A percentile compares a stretch with the other conserved stretches of the same genome.
Evolutionary conservation across 2,113 vertebrate genomes (phyloP).

Genomic region (Halcyon senegalensis): DNA sequence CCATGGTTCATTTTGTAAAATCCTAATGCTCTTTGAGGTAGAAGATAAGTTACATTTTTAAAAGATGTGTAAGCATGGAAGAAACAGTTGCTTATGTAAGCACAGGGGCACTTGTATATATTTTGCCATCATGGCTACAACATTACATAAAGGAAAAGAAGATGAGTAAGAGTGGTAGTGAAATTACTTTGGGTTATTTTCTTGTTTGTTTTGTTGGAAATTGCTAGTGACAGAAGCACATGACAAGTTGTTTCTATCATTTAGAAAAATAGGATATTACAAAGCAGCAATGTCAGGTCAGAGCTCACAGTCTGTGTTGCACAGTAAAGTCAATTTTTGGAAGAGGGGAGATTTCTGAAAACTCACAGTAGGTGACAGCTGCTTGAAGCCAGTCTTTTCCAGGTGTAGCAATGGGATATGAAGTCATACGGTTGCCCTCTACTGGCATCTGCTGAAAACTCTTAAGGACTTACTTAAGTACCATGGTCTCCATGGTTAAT

Average conservation of each 20-base stretch:
- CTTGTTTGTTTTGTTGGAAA: neutral
- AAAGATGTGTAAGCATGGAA: neutral
- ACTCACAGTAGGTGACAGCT: neutral
- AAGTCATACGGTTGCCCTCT: slow-evolving; percentile 66
- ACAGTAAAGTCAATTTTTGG: neutral
- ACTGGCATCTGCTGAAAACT: slow-evolving; percentile 70
- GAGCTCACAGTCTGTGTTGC: neutral
- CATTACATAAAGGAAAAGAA: neutral
- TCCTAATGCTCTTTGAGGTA: neutral
- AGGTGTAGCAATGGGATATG: slow-evolving; percentile 58
- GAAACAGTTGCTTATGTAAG: neutral
- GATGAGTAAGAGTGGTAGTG: neutral
- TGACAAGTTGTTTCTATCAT: neutral
- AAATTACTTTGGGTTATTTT: neutral
- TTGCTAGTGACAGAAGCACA: neutral
- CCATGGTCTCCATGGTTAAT: slow-evolving; percentile 63
- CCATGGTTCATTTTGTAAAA: neutral
- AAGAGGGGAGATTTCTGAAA: neutral
- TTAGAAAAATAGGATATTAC: neutral
- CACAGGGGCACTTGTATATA: neutral
- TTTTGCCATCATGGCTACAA: neutral
- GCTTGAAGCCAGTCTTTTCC: slow-evolving; percentile 69
- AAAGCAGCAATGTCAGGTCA: neutral
- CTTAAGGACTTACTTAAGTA: neutral
- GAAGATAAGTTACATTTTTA: neutral